phyloP scores from a whole-genome alignment of 2,888 invertebrate genomes.

The Pardosa pseudoannulata region DNA sequence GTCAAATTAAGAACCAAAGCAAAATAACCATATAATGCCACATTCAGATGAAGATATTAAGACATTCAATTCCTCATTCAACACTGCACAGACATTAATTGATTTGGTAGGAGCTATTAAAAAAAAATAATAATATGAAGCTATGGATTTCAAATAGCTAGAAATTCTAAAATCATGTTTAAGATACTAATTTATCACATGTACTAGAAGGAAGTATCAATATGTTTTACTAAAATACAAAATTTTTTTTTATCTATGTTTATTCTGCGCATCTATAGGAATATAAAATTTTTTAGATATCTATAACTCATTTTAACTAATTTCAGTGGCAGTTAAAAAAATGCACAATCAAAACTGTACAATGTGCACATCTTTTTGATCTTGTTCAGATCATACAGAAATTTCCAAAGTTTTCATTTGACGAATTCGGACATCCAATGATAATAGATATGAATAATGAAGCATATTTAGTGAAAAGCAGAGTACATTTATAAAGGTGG shows the following conservation, averaged over 20 bases:
- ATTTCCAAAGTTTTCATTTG: not conserved
- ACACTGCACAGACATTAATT: too few species aligned
- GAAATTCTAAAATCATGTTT: too few species aligned
- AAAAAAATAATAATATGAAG: too few species aligned
- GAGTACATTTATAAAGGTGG: not conserved
- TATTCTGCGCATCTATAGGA: not conserved
- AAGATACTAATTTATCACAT: not conserved
- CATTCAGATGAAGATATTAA: too few species aligned
- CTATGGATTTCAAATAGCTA: too few species aligned
- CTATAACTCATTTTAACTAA: slow-evolving; percentile 2
- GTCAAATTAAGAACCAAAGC: too few species aligned
- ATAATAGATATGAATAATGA: not conserved
- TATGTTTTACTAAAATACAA: not conserved
- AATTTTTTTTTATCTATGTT: not conserved
- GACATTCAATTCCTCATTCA: too few species aligned
- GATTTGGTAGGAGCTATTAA: too few species aligned
- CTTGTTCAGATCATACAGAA: not conserved
- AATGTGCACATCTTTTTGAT: not conserved
- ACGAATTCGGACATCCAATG: not conserved
- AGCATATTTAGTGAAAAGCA: not conserved
- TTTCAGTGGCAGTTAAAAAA: slow-evolving; percentile 9
- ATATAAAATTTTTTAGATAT: not conserved
- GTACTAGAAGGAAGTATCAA: not conserved
- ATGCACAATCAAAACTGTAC: slow-evolving; percentile 9
- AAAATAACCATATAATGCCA: too few species aligned